A percentile compares a stretch with the other conserved stretches of the same genome.
These are phyloP conservation scores for Ciconia stormi DNA, from an alignment of 2,113 vertebrate genomes.

Conservation along the genomic window DNA sequence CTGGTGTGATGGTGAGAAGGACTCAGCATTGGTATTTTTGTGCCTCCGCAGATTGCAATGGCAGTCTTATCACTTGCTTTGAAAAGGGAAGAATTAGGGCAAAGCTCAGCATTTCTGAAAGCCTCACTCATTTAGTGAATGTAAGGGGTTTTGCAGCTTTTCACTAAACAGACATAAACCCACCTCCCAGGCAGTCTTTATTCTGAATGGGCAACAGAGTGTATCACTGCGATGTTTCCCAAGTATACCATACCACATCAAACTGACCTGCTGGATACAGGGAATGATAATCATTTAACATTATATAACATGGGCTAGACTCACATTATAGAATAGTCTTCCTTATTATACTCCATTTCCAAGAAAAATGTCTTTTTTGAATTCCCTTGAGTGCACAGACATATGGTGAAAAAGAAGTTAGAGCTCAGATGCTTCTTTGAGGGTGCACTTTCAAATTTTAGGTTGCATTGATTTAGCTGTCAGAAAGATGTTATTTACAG, in stretches of 20 bases:
- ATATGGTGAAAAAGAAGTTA: neutral
- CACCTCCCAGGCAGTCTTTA: accelerated
- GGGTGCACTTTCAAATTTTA: neutral
- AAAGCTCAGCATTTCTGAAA: neutral
- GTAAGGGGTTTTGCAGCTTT: neutral
- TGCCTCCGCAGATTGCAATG: neutral
- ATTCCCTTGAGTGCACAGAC: neutral
- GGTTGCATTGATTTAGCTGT: neutral
- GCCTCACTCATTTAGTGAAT: neutral
- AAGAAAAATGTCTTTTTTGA: neutral
- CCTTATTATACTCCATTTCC: neutral
- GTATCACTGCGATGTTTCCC: accelerated
- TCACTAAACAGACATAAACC: neutral
- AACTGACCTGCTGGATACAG: neutral
- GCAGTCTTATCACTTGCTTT: neutral
- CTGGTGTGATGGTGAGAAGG: neutral
- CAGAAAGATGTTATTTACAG: neutral
- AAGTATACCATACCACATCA: neutral
- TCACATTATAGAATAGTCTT: neutral
- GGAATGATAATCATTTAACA: neutral
- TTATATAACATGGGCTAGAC: no score
- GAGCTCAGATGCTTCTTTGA: neutral
- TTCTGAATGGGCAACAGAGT: neutral
- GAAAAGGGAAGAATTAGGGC: neutral
- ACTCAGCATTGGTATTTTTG: neutral